These are phyloP conservation scores for Mustela nigripes DNA, from an alignment of 2,113 vertebrate genomes.

Conservation along the genomic window DNA sequence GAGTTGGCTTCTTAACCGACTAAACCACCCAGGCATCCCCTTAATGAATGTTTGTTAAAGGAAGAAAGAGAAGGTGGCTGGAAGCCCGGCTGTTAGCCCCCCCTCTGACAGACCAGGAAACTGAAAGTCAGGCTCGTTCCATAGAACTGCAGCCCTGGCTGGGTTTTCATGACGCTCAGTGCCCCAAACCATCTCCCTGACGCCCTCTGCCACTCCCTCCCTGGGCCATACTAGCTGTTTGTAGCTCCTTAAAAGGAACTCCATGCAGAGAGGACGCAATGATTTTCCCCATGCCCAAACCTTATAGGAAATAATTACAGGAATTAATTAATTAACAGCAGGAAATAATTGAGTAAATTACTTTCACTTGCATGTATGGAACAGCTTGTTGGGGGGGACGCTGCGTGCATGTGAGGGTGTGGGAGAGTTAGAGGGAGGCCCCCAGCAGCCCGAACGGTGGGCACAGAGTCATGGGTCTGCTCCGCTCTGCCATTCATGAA, in stretches of 20 bases:
- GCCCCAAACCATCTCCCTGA: background rate
- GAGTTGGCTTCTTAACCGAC: background rate
- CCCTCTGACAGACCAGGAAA: background rate
- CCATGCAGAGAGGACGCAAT: background rate
- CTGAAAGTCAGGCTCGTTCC: background rate
- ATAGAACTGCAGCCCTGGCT: no score
- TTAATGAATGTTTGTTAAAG: background rate
- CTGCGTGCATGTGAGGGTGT: background rate
- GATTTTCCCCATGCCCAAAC: constrained; percentile 56
- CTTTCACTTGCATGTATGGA: constrained; percentile 69
- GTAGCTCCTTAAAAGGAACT: background rate
- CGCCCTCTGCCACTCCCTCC: background rate
- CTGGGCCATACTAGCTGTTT: background rate
- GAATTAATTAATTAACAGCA: constrained; percentile 84
- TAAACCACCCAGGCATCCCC: background rate
- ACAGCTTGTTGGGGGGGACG: constrained; percentile 21
- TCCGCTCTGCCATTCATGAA: constrained; percentile 51
- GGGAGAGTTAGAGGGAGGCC: no score
- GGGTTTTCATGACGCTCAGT: background rate
- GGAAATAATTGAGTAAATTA: constrained; percentile 80
- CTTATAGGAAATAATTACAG: constrained; percentile 83
- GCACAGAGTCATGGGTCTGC: constrained; percentile 3
- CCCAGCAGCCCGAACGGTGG: rapidly evolving
- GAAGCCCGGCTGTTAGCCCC: background rate
- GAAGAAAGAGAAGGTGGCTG: background rate